phyloP scores from a whole-genome alignment of 1,140 invertebrate species.

The Meloidogyne exigua region DNA sequence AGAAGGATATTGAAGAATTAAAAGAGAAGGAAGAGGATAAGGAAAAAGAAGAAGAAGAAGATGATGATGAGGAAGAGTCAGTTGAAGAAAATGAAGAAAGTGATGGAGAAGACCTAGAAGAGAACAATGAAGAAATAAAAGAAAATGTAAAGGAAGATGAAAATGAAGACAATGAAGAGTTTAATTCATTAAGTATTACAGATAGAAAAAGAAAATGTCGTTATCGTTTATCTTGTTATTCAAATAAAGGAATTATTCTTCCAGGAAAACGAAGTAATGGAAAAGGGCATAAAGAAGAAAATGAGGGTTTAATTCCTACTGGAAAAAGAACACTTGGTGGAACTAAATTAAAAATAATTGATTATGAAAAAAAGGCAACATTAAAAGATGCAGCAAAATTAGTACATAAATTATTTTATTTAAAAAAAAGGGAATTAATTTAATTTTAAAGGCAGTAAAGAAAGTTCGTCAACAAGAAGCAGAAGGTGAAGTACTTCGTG shows the following conservation, averaged over 20 bases:
- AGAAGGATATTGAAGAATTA: neutral
- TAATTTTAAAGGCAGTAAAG: constrained; percentile 8
- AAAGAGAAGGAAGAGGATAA: neutral
- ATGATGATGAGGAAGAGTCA: neutral
- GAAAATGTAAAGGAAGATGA: neutral
- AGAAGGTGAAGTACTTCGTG: neutral
- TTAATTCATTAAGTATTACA: constrained; percentile 6
- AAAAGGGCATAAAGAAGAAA: neutral
- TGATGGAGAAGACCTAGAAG: neutral
- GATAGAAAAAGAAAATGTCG: constrained; percentile 21
- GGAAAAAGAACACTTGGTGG: neutral
- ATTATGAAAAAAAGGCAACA: constrained; percentile 10
- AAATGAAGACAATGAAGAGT: neutral
- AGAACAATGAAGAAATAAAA: neutral
- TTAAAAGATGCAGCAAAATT: constrained; percentile 3
- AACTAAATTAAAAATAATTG: neutral
- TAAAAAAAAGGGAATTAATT: neutral
- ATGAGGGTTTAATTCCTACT: neutral
- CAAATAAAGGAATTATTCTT: neutral
- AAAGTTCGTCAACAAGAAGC: constrained; percentile 8
- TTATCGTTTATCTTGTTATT: constrained; percentile 20
- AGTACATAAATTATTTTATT: neutral
- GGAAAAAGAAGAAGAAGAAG: neutral
- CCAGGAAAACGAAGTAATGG: neutral
- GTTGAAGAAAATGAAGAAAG: constrained; percentile 7